phyloP scores from a whole-genome alignment of 2,113 vertebrate species.

The Phrynosoma platyrhinos region DNA sequence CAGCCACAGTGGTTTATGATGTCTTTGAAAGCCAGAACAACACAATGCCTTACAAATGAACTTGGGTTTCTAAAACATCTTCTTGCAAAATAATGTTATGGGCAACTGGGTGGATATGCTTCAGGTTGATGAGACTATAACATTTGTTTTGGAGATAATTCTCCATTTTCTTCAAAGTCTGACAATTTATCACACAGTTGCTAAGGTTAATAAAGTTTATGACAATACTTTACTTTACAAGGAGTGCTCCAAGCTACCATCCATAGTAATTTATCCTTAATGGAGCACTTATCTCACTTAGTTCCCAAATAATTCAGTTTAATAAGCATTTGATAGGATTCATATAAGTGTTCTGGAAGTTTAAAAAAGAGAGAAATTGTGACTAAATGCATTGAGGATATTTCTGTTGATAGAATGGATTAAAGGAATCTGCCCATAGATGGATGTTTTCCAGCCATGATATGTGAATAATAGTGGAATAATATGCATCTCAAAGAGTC shows the following conservation, averaged over 20 bases:
- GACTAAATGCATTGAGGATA: background rate
- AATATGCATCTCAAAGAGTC: too few relatives aligned
- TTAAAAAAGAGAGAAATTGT: background rate
- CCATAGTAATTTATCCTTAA: conserved; percentile 30
- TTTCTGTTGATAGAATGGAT: background rate
- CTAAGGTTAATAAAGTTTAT: conserved; percentile 7
- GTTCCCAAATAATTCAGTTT: conserved; percentile 38
- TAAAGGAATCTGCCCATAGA: background rate
- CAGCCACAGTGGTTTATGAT: background rate
- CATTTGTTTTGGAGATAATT: conserved; percentile 22
- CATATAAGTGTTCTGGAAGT: background rate
- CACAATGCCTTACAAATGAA: conserved; percentile 6
- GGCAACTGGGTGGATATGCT: background rate
- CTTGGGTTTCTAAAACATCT: background rate
- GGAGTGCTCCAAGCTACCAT: background rate
- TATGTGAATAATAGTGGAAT: background rate
- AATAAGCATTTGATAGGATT: conserved; percentile 13
- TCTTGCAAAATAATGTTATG: conserved; percentile 9
- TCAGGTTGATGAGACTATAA: conserved; percentile 15
- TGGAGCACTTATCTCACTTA: conserved; percentile 13
- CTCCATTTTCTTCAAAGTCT: conserved; percentile 24
- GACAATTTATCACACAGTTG: background rate
- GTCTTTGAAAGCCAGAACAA: background rate
- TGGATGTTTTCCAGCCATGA: background rate
- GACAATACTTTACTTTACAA: conserved; percentile 19